Conservation (phyloP, 2,113 vertebrate species). For the Engystomops pustulosus region DNA sequence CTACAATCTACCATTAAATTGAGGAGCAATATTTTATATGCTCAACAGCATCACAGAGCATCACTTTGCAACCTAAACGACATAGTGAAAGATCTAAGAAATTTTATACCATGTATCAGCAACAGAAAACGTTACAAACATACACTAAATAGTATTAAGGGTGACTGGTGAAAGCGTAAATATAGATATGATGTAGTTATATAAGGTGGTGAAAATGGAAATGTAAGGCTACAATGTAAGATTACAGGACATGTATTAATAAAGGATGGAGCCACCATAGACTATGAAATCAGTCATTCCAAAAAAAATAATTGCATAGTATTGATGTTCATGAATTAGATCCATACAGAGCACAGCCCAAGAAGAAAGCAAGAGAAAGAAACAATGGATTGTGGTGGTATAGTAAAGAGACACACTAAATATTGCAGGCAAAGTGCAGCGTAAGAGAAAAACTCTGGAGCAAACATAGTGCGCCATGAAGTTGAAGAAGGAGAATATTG, state of each 20-base stretch:
- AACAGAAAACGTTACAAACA: not conserved
- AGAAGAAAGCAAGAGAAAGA: not conserved
- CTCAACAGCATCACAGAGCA: not conserved
- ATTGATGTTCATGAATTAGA: too few species aligned
- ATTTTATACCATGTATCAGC: not conserved
- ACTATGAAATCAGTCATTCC: too few species aligned
- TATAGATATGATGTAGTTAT: not conserved
- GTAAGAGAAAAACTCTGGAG: not conserved
- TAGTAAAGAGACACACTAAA: not conserved
- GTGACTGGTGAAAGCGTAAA: not conserved
- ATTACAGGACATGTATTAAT: too few species aligned
- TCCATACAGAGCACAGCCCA: not conserved
- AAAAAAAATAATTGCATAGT: too few species aligned
- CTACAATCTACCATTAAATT: not conserved
- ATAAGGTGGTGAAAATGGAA: not conserved
- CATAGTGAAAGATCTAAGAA: not conserved
- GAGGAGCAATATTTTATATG: not conserved
- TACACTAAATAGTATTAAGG: not conserved
- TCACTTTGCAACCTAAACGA: constrained; percentile 4
- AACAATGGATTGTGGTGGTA: not conserved
- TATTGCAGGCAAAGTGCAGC: not conserved
- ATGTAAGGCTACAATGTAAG: not conserved
- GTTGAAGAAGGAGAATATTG: constrained; percentile 4
- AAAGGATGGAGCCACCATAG: too few species aligned
- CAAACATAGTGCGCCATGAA: not conserved